Evolutionary conservation across 2,888 invertebrate genomes (phyloP).

Genomic region (Leptodirus hochenwartii): DNA sequence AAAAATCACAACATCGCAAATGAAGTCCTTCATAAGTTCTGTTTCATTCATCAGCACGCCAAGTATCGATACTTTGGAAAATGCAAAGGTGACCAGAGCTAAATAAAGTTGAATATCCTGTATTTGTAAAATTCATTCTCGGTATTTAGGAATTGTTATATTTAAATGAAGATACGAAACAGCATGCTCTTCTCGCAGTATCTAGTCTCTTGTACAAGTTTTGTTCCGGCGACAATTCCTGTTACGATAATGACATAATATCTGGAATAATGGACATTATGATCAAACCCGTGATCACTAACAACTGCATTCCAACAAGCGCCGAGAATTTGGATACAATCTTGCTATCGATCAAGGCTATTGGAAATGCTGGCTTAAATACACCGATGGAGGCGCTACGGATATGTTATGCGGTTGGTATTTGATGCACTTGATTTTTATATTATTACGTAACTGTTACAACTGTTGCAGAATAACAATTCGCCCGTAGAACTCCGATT

Average conservation of each 20-base stretch:
- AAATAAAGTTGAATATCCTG: too few species aligned
- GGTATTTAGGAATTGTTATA: constrained; percentile 8
- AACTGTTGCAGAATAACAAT: constrained; percentile 15
- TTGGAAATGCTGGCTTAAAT: constrained; percentile 14
- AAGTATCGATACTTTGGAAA: constrained; percentile 10
- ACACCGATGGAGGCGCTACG: constrained; percentile 11
- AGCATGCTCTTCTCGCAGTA: constrained; percentile 12
- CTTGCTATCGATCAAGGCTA: constrained; percentile 13
- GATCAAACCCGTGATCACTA: constrained; percentile 11
- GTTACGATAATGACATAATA: constrained; percentile 11
- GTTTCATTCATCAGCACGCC: constrained; percentile 13
- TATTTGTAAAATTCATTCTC: too few species aligned
- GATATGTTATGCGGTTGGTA: constrained; percentile 13
- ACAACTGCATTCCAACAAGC: constrained; percentile 11
- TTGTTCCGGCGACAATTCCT: constrained; percentile 12
- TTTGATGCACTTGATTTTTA: constrained; percentile 3
- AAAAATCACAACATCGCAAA: constrained; percentile 11
- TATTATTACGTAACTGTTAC: too few species aligned
- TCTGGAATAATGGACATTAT: constrained; percentile 11
- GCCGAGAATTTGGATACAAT: constrained; percentile 10
- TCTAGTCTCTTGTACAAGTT: constrained; percentile 14
- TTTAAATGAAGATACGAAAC: constrained; percentile 8
- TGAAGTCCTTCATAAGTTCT: constrained; percentile 14
- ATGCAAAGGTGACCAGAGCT: constrained; percentile 14
- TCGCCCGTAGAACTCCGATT: constrained; percentile 34